phyloP scores from a whole-genome alignment of 2,888 invertebrate genomes.

The Dicycla oo region DNA sequence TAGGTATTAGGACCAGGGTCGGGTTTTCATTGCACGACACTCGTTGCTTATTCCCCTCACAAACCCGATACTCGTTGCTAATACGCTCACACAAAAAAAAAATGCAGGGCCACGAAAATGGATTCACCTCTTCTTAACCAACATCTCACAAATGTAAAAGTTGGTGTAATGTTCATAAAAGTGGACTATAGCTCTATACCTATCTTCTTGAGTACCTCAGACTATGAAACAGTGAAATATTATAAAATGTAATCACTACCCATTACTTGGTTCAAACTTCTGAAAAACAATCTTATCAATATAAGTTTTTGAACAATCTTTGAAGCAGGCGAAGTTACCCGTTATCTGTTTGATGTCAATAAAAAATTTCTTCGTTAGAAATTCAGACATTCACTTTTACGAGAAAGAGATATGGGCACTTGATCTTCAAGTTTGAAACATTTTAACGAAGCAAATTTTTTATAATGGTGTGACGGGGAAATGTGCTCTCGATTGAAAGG shows the following conservation, averaged over 20 bases:
- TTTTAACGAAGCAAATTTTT: constrained; percentile 36
- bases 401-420: constrained; percentile 44
- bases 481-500: constrained; percentile 22
- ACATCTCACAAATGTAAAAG: background rate
- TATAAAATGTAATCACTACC: constrained; percentile 40
- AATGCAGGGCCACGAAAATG: too few relatives aligned
- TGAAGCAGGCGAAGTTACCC: constrained; percentile 26
- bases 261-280: constrained; percentile 31
- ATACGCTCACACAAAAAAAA: background rate
- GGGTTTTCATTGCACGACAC: background rate
- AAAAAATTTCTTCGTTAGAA: constrained; percentile 45
- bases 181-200: background rate
- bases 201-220: constrained; percentile 14
- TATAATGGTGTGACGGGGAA: constrained; percentile 4
- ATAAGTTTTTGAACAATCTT: constrained; percentile 45
- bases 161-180: constrained; percentile 1
- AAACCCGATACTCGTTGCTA: too few relatives aligned
- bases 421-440: constrained; percentile 45
- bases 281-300: constrained; percentile 42
- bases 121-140: background rate
- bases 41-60: background rate
- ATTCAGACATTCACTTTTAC: constrained; percentile 50
- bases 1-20: background rate
- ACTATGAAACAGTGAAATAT: constrained; percentile 16
- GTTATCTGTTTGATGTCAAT: constrained; percentile 48